Base-by-base conservation (phyloP, 2,797 vertebrate genomes). In the Pseudotriccus pelzelni region DNA sequence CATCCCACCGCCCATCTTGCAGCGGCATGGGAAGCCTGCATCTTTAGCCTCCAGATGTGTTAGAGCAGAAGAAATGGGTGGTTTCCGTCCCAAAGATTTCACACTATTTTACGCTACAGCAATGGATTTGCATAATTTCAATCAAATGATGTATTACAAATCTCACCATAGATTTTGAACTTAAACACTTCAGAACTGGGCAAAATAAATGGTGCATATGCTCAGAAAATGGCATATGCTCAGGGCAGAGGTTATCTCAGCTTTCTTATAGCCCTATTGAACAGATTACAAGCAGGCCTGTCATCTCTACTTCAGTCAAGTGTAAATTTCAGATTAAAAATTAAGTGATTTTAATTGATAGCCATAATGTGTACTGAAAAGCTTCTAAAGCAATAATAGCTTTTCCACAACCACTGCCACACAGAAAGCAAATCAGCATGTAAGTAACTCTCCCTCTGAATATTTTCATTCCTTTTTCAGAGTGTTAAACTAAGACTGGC, bases 31-130 rank as follows among this genome's bases (percentile, higher is more conserved):
- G 28, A 64, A 88, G 69, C 39, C 17, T 34, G 46, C 13, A 7
- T 19, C 64, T 77, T 36, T 77, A 1, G 0, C 68, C 74, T 56
- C 32, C 4, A 3, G 25, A 53, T 0, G 0, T 0, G 0, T 10
- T 9, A 59, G 21, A 19, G 66, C 43, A 55, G 34, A 74, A 87
- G 28, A 66, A 78, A 59, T 0, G 2, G 5, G 9, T 5, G 1
- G 6, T 56, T 73, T 86, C 32, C 36, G 32, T 49, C 46, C 34
- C 32, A 24, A 41, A 90, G 69, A n/a, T 10, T 30, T 69, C 39
- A 59, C 14, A 12, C 39, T 21, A 27, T 43, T 80, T 89, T 50
- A 75, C 2, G 16, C 47, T 70, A 66, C 3, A 14, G 50, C 55
- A 86, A 32, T 6, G 24, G 34, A 88, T 89, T 91, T 87, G 80